Percentiles rank a stretch among this genome's conserved stretches.
Evolutionary conservation across 2,113 vertebrate genomes (phyloP).

Genomic region (Rhagologus leucostigma): DNA sequence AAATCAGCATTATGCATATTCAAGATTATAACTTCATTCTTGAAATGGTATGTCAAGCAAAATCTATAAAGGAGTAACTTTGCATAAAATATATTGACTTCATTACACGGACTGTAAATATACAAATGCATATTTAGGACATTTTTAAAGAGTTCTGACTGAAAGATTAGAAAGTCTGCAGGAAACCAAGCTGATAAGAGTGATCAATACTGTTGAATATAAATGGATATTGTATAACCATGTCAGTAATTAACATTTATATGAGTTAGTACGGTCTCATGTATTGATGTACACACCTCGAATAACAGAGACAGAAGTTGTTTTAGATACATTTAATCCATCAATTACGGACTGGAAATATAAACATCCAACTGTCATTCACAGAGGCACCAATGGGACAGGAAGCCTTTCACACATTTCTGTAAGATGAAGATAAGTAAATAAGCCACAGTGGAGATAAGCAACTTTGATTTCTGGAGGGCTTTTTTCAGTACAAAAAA

Average conservation of each 20-base stretch:
- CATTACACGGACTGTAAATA: not conserved
- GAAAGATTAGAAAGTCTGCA: not conserved
- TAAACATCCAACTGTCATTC: slow-evolving; percentile 21
- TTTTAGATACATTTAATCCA: not conserved
- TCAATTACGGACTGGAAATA: not conserved
- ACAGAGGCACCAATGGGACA: not conserved
- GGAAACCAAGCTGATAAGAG: not conserved
- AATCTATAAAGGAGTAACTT: not conserved
- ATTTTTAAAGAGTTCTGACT: not conserved
- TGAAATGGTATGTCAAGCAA: not conserved
- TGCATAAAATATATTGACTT: not conserved
- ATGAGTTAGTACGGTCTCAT: not conserved
- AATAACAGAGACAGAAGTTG: not conserved
- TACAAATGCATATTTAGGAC: not conserved
- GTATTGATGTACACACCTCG: not conserved
- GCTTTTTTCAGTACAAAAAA: slow-evolving; percentile 5
- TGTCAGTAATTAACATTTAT: not conserved
- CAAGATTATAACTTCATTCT: not conserved
- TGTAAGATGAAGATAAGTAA: slow-evolving; percentile 55
- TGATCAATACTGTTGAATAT: not conserved
- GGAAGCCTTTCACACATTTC: not conserved
- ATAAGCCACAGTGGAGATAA: slow-evolving; percentile 45
- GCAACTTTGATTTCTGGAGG: slow-evolving; percentile 51
- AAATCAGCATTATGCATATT: not conserved
- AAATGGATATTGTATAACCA: not conserved